Base-by-base conservation (phyloP, 2,113 vertebrate genomes). In the Telmatochromis bifrenatus region DNA sequence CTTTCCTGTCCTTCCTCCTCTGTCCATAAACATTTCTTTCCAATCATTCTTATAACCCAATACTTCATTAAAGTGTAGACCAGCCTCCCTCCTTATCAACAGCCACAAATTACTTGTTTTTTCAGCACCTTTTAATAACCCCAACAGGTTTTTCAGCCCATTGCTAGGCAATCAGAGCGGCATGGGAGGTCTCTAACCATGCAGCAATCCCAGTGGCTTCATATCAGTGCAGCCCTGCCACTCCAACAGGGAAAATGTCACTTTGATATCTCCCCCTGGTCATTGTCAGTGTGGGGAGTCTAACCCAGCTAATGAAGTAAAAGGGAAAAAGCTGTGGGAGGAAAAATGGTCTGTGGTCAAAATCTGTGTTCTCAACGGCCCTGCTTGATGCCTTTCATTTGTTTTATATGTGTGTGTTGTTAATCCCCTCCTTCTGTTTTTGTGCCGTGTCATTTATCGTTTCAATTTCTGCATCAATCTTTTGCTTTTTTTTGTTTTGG, bases 201-300 rank as follows among this genome's bases (percentile, higher is more conserved):
- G 88, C 85, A 70, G 88, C 86, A 15, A 86, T 55, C 91, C 87
- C 91, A 47, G 87, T 75, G 80, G 90, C 84, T 88, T 90, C 89
- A 90, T 92, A 93, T 94, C 91, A 93, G 84, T 42, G 90, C 86
- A 80, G 89, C 75, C 35, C 84, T 70, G 91, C 87, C 86, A 88
- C 87, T 93, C 91, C 85, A 86, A 93, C 89, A 79, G 75, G 86
- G 89, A 81, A 92, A 92, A 92, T 93, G 94, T 92, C 94, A 93
- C 92, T 93, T 90, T 93, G 91, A 95, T 93, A 90, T 89, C 93
- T 92, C 85, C 93, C 91, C 65, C 70, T 82, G 92, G 92, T 92
- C 91, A 92, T 80, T 83, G 90, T 84, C 89, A 87, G 79, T 21
- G 86, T 62, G 84, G 90, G 93, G 92, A 91, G 87, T 91, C 87